phyloP scores from a whole-genome alignment of 37 sponge, comb jelly and placozoan species.

The Haliclona indistincta region DNA sequence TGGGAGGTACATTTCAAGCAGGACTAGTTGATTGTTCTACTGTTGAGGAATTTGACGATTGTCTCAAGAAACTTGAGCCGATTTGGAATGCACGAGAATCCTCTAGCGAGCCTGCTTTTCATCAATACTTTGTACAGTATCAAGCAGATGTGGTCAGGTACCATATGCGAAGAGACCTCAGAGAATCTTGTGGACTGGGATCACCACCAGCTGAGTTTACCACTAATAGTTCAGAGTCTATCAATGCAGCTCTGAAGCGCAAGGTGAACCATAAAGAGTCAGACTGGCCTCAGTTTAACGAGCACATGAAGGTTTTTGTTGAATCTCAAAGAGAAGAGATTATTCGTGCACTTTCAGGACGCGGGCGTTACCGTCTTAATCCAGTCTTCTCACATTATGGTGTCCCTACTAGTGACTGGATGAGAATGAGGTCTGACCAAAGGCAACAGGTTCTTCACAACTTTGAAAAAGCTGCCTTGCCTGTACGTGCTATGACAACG shows the following conservation, averaged over 20 bases:
- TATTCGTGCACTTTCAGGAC: constrained; percentile 46
- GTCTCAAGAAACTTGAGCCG: background rate
- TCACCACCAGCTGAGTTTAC: constrained; percentile 23
- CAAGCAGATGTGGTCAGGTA: constrained; percentile 8
- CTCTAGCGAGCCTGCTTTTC: background rate
- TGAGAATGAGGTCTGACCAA: constrained; percentile 22
- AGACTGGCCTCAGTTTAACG: constrained; percentile 7
- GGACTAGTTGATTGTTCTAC: constrained; percentile 39
- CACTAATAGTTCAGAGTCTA: constrained; percentile 15
- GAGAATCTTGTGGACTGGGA: constrained; percentile 20
- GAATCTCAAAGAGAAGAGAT: constrained; percentile 7
- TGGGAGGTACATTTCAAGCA: constrained; percentile 12
- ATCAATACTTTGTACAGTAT: background rate
- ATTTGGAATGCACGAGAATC: background rate
- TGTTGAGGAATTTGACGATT: constrained; percentile 19
- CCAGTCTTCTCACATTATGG: background rate
- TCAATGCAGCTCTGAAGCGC: constrained; percentile 20
- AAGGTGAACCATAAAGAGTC: constrained; percentile 19
- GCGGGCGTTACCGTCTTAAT: constrained; percentile 28
- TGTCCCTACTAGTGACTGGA: constrained; percentile 4
- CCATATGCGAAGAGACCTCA: constrained; percentile 9
- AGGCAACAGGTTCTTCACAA: background rate
- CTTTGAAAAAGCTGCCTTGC: background rate
- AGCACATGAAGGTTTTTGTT: constrained; percentile 7
- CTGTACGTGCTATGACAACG: background rate